Evolutionary conservation across 2,888 invertebrate species (phyloP).

Genomic region (Lithosia quadra): DNA sequence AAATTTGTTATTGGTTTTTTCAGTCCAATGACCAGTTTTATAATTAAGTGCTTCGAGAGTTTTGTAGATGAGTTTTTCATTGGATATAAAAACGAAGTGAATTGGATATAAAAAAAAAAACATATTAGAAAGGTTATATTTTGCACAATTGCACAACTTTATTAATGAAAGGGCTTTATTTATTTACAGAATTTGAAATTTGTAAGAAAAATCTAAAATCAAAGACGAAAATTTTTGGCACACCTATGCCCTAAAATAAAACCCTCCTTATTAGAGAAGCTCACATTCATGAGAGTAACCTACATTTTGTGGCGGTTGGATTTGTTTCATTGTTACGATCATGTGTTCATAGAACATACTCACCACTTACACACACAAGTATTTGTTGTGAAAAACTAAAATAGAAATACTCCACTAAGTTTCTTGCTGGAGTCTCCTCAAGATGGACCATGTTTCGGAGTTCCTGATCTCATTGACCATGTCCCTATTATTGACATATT

Average conservation of each 20-base stretch:
- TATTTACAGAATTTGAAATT: too few species aligned
- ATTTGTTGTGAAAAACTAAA: not conserved
- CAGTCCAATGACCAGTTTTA: conserved; percentile 21
- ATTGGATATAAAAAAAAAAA: not conserved
- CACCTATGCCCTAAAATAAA: not conserved
- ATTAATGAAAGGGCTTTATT: conserved; percentile 5
- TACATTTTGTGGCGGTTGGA: not conserved
- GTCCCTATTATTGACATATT: too few species aligned
- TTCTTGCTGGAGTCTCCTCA: too few species aligned
- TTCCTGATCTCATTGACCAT: too few species aligned
- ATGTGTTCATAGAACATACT: not conserved
- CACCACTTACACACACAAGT: not conserved
- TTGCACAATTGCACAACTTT: conserved; percentile 3
- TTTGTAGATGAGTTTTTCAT: not conserved
- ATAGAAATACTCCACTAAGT: not conserved
- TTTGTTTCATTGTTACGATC: not conserved
- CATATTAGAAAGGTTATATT: not conserved
- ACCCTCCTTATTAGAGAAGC: not conserved
- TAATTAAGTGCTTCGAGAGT: conserved; percentile 22
- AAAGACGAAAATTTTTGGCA: not conserved
- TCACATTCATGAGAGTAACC: too few species aligned
- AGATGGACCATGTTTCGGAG: too few species aligned
- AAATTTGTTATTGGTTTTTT: conserved; percentile 25
- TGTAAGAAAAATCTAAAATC: too few species aligned
- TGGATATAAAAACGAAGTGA: not conserved